Base-by-base conservation (phyloP, 2,888 invertebrate genomes). In the Sphaerophoria taeniata region DNA sequence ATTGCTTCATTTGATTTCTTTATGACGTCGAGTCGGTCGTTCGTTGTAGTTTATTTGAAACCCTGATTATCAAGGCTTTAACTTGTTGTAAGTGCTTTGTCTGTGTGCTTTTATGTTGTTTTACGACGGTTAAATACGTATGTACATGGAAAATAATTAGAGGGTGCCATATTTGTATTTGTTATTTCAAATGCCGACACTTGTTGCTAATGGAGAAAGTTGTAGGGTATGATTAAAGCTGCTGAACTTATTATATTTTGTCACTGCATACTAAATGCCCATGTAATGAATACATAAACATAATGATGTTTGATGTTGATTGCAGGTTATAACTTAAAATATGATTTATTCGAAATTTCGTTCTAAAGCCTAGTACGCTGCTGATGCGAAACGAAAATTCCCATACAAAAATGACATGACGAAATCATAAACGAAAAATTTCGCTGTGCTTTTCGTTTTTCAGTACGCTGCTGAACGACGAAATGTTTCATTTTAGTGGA, bases 131-230 rank as follows among this genome's bases (percentile, higher is more conserved):
- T n/a, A 7, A 5, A 34, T 24, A 60, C 39, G 14, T 49, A 11
- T 24, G 9, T 43, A n/a, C n/a, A 9, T 12, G 55, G 43, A 43
- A 12, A 43, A 55, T 74, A 60, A n/a, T 31, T 47, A 14, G 33
- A 7, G 45, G 58, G 53, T 31, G 53, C 39, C 58, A 51, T 14
- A 61, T 63, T 71, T 49, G 79, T 79, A 16, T 84, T 61, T 75
- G 79, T 75, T 84, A 71, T 74, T 80, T 75, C 75, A 51, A 14
- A 75, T 70, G 60, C 65, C 75, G 70, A 67, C 84, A 84, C 84
- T 84, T 84, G 84, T 84, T 84, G 84, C 79, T 67, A 75, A 39
- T 61, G 71, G 67, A 49, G 74, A 71, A 56, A 61, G 61, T 33
- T 56, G 61, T 33, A 47, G 58, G 14, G 71, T 43, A 55, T 69